Percentiles rank a stretch among this genome's conserved stretches.
phyloP scores from a whole-genome alignment of 2,888 invertebrate genomes.

The Drosophila kokeensis region DNA sequence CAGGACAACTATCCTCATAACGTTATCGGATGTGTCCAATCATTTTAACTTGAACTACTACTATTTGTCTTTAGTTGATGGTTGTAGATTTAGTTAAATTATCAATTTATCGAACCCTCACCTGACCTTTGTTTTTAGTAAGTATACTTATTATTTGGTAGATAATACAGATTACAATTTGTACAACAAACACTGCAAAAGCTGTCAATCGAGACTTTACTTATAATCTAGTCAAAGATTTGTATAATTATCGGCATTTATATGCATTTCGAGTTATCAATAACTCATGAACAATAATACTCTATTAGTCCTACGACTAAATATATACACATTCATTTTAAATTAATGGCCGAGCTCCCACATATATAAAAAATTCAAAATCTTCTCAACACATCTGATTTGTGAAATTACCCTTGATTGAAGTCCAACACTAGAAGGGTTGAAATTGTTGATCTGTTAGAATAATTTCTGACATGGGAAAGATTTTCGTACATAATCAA shows the following conservation, averaged over 20 bases:
- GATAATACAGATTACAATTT: conserved; percentile 41
- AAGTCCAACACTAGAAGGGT: neutral
- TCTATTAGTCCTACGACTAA: conserved; percentile 20
- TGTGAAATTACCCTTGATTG: neutral
- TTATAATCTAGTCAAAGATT: conserved; percentile 12
- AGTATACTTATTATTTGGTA: conserved; percentile 12
- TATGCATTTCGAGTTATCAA: conserved; percentile 11
- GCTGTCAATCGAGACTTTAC: conserved; percentile 12
- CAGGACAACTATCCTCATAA: conserved; percentile 9
- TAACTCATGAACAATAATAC: conserved; percentile 11
- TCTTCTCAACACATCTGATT: neutral
- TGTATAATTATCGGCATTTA: neutral
- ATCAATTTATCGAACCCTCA: conserved; percentile 5
- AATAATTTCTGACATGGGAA: conserved; percentile 1
- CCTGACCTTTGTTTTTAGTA: neutral
- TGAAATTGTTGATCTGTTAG: neutral
- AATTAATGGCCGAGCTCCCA: conserved; percentile 9
- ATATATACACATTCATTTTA: conserved; percentile 16
- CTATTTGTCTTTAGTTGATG: conserved; percentile 20
- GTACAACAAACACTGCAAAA: conserved; percentile 40
- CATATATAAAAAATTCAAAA: conserved; percentile 3
- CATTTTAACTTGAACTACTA: conserved; percentile 14
- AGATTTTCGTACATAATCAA: conserved; percentile 4
- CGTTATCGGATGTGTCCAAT: conserved; percentile 10
- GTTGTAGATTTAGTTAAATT: conserved; percentile 7